Percentiles rank a stretch among this genome's conserved stretches.
These are phyloP conservation scores for Neoniphon sammara DNA, from an alignment of 2,797 vertebrate species.

Conservation along the genomic window DNA sequence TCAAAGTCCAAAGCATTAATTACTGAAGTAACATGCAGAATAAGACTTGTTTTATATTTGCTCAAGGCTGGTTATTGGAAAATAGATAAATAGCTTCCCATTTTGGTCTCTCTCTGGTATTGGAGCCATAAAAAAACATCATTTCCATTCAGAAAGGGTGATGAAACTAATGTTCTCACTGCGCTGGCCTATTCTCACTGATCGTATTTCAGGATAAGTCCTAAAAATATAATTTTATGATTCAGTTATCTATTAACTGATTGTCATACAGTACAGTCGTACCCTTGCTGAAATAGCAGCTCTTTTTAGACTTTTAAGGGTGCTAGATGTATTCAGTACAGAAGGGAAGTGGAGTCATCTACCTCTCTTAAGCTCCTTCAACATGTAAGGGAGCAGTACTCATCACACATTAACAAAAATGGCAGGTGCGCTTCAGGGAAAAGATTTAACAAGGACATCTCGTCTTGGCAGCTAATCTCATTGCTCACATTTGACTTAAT, in stretches of 20 bases:
- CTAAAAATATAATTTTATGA: slow-evolving; percentile 14
- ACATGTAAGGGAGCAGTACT: slow-evolving; percentile 7
- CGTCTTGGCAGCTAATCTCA: slow-evolving; percentile 30
- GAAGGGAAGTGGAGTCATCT: slow-evolving; percentile 3
- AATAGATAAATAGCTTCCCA: slow-evolving; percentile 6
- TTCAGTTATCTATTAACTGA: slow-evolving; percentile 22
- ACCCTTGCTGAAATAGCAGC: slow-evolving; percentile 5
- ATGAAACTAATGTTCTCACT: slow-evolving; percentile 8
- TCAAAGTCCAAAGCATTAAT: slow-evolving; percentile 23
- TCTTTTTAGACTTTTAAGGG: slow-evolving; percentile 3
- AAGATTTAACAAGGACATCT: slow-evolving; percentile 31
- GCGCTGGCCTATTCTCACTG: neutral
- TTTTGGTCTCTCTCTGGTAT: neutral
- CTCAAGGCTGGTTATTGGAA: neutral
- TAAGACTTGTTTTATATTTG: slow-evolving; percentile 7
- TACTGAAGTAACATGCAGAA: slow-evolving; percentile 9
- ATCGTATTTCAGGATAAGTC: neutral
- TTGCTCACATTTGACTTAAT: slow-evolving; percentile 29
- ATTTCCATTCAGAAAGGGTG: slow-evolving; percentile 16
- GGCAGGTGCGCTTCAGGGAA: slow-evolving; percentile 30
- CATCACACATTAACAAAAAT: slow-evolving; percentile 17
- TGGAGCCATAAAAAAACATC: slow-evolving; percentile 4
- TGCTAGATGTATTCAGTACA: slow-evolving; percentile 22
- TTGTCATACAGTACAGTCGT: slow-evolving; percentile 19
- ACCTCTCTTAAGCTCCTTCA: slow-evolving; percentile 6